These are phyloP conservation scores for Nerophis ophidion DNA, from an alignment of 2,113 vertebrate species.

Conservation along the genomic window DNA sequence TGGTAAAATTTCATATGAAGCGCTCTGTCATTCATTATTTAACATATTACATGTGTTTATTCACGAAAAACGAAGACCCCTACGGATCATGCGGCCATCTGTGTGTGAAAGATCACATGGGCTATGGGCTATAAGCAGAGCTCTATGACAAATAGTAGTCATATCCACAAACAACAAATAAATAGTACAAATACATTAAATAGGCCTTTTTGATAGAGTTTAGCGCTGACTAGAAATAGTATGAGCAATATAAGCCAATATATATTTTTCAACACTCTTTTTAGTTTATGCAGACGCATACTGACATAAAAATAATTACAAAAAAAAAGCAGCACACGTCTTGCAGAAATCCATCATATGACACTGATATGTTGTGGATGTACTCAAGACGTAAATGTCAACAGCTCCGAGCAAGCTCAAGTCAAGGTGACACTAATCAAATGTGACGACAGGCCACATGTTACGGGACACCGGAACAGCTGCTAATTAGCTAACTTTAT, in stretches of 20 bases:
- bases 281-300: not conserved
- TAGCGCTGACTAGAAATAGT: not conserved
- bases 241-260: slow-evolving; percentile 1
- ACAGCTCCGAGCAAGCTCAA: slow-evolving; percentile 28
- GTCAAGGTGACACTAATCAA: slow-evolving; percentile 48
- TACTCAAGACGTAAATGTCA: slow-evolving; percentile 36
- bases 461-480: slow-evolving; percentile 43
- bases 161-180: slow-evolving; percentile 16
- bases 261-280: not conserved
- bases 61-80: no score
- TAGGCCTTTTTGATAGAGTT: slow-evolving; percentile 2
- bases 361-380: not conserved
- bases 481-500: slow-evolving; percentile 58
- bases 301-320: not conserved
- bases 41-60: no score
- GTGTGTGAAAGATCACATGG: no score
- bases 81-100: no score
- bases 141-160: slow-evolving; percentile 6
- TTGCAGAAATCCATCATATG: not conserved
- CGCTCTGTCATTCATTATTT: no score
- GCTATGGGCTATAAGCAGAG: no score
- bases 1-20: no score
- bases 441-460: slow-evolving; percentile 42
- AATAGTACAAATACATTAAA: not conserved
- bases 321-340: not conserved